These are phyloP conservation scores for Drosophila antonietae DNA, from an alignment of 2,888 invertebrate species.

Conservation along the genomic window DNA sequence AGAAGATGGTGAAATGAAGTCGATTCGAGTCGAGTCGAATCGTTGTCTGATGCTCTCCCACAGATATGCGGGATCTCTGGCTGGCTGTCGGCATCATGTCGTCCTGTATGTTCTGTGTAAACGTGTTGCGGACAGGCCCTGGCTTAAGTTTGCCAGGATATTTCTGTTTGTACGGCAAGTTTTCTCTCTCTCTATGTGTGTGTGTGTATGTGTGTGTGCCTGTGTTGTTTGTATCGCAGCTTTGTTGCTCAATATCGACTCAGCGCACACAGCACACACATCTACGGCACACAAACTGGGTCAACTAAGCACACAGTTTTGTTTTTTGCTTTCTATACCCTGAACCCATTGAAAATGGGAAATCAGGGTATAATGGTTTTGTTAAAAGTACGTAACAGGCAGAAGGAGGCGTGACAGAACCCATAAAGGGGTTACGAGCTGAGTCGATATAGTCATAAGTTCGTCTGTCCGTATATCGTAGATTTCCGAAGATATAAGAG, in stretches of 20 bases:
- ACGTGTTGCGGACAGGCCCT: conserved; percentile 58
- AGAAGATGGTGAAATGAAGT: conserved; percentile 30
- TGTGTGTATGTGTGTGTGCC: conserved; percentile 24
- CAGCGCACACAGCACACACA: conserved; percentile 37
- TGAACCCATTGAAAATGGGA: too few relatives aligned
- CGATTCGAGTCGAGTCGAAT: conserved; percentile 28
- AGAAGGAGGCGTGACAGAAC: too few relatives aligned
- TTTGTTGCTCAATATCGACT: conserved; percentile 68
- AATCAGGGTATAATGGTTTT: too few relatives aligned
- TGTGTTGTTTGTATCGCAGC: conserved; percentile 63
- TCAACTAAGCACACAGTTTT: conserved; percentile 45
- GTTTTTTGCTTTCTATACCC: background rate
- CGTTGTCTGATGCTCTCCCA: conserved; percentile 48
- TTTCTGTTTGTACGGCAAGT: conserved; percentile 58
- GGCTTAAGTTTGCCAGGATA: conserved; percentile 61
- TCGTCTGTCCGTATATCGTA: too few relatives aligned
- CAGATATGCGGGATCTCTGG: conserved; percentile 61
- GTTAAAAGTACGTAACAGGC: too few relatives aligned
- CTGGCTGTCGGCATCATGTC: conserved; percentile 51
- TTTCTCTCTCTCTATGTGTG: conserved; percentile 28
- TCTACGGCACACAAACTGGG: conserved; percentile 57
- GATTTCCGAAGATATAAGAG: too few relatives aligned
- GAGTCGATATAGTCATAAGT: too few relatives aligned
- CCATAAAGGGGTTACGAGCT: too few relatives aligned
- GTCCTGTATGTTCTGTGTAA: conserved; percentile 46